phyloP scores from a whole-genome alignment of 2,888 invertebrate species.

The Formica aserva region DNA sequence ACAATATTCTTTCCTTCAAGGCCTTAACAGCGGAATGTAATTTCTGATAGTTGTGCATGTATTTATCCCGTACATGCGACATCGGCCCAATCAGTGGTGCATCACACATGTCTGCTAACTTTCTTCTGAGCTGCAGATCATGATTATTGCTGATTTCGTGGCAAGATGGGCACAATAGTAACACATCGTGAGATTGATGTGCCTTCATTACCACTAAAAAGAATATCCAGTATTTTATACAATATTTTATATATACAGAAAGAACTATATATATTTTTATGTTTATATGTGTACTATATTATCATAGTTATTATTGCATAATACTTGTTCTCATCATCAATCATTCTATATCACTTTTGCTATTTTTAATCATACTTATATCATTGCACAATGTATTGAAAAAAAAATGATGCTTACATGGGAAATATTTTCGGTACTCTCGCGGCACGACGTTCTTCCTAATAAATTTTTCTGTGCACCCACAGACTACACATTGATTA shows the following conservation, averaged over 20 bases:
- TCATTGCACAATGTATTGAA: background rate
- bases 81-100: constrained; percentile 88
- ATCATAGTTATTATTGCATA: background rate
- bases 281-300: background rate
- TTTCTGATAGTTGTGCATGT: constrained; percentile 85
- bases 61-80: constrained; percentile 73
- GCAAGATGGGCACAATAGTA: constrained; percentile 91
- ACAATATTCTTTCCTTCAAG: constrained; percentile 82
- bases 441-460: constrained; percentile 93
- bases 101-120: constrained; percentile 88
- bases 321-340: background rate
- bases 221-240: background rate
- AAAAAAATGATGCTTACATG: constrained; percentile 85
- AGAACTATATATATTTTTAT: background rate
- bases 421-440: constrained; percentile 93
- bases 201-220: constrained; percentile 90
- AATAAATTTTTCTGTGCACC: constrained; percentile 89
- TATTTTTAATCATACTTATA: background rate
- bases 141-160: constrained; percentile 90
- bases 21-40: constrained; percentile 89
- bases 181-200: constrained; percentile 93
- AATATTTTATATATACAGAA: background rate
- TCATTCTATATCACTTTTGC: background rate
- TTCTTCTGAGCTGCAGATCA: constrained; percentile 88
- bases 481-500: constrained; percentile 94